Percentiles rank a stretch among this genome's conserved stretches.
These are phyloP conservation scores for Cotesia congregata DNA, from an alignment of 2,888 invertebrate species.

Conservation along the genomic window DNA sequence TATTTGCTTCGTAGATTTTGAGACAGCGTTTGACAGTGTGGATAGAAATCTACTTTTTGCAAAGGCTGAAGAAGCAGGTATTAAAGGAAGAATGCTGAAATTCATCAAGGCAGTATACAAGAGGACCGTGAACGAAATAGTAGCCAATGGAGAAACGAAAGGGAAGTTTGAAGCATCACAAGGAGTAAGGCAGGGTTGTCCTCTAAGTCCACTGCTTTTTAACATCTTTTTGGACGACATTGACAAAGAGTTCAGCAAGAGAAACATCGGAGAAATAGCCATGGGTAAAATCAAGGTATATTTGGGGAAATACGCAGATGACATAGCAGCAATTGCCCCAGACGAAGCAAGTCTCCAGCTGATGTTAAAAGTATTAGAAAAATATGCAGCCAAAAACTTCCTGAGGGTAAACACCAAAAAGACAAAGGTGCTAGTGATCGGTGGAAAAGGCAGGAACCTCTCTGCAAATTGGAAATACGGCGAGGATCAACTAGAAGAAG, in stretches of 20 bases:
- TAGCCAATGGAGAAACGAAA: too few relatives aligned
- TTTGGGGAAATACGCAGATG: conserved; percentile 37
- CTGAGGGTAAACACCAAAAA: too few relatives aligned
- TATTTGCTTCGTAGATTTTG: not conserved
- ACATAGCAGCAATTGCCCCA: conserved; percentile 36
- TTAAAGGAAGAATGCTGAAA: not conserved
- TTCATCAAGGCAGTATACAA: not conserved
- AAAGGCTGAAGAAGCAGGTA: not conserved
- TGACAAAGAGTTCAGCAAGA: too few relatives aligned
- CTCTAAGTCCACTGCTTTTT: conserved; percentile 42
- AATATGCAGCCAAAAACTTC: conserved; percentile 21
- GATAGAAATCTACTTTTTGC: not conserved
- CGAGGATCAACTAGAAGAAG: too few relatives aligned
- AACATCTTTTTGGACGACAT: conserved; percentile 32
- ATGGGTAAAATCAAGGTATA: too few relatives aligned
- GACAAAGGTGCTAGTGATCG: too few relatives aligned
- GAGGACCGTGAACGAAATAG: too few relatives aligned
- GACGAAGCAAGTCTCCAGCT: conserved; percentile 18
- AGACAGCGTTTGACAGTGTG: not conserved
- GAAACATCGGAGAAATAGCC: too few relatives aligned
- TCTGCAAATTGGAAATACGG: too few relatives aligned
- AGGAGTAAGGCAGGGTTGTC: conserved; percentile 46
- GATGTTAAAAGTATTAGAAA: conserved; percentile 36
- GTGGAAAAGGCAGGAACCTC: too few relatives aligned
- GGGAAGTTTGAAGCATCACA: conserved; percentile 30